Base-by-base conservation (phyloP, 1,140 invertebrate species). In the Drosophila littoralis region DNA sequence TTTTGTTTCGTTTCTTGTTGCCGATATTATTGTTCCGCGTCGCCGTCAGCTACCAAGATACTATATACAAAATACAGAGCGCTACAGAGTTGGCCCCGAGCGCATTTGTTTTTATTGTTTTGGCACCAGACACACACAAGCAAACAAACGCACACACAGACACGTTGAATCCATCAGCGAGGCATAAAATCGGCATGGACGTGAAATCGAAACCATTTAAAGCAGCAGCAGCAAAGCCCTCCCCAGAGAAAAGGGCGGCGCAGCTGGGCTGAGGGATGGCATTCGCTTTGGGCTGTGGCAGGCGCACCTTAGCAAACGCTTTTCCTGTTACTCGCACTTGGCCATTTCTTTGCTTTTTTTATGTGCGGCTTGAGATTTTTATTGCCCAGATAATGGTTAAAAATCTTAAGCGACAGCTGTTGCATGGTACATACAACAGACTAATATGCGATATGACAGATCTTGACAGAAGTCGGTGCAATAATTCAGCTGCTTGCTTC, bases 61-160 rank as follows among this genome's bases (percentile, higher is more conserved):
- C 22, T 28, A 0, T 38, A 51, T 35, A 67, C 17, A 72, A 69
- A 69, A 64, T 35, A 57, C 43, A 17, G 35, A 43, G 46, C 9
- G 63, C 63, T 35, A 22, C 13, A 35, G 45, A 58, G 64, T 73
- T 68, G 72, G 58, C 75, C 71, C 75, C 42, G 17, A 75, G 73
- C 75, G 59, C 78, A 73, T 66, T 75, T 79, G 64, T 57, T 73
- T 85, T 85, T 85, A 85, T 85, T 85, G 82, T 88, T 88, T 75
- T 57, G 68, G 43, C 63, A 66, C 65, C 66, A 69, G 45, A 66
- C 17, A 45, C 38, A 67, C 22, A 36, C 33, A 64, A 15, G 52
- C 35, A 52, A 48, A 52, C 32, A 60, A 22, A 2, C 22, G 22
- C 46, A 45, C 13, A 72, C 50, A 63, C 36, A 54, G 68, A 58